A percentile compares a stretch with the other conserved stretches of the same genome.
Conservation (phyloP, 2,888 invertebrate genomes). For the Sphaerophoria taeniata region DNA sequence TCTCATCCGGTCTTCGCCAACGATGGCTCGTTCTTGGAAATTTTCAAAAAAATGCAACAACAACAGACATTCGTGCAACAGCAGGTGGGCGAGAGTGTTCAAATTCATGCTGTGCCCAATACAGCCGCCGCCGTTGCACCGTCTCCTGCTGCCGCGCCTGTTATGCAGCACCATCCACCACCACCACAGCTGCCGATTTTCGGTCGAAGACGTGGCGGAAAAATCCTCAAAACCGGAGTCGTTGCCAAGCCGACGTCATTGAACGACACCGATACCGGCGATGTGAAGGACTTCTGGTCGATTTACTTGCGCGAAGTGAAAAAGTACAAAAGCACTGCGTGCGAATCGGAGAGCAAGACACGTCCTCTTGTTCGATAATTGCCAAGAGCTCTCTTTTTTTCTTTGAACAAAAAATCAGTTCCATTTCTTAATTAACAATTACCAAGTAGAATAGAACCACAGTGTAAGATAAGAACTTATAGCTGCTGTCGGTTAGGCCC, state of each 20-base stretch:
- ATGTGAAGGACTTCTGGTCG: constrained; percentile 95
- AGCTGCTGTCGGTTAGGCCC: not conserved
- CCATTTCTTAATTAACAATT: constrained; percentile 65
- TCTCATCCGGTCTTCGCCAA: constrained; percentile 85
- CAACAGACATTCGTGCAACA: constrained; percentile 80
- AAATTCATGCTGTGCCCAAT: constrained; percentile 60
- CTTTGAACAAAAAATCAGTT: constrained; percentile 58
- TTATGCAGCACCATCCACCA: constrained; percentile 77
- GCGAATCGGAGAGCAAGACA: constrained; percentile 95
- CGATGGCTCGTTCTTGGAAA: constrained; percentile 95
- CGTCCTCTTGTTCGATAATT: constrained; percentile 94
- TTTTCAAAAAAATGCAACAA: constrained; percentile 93
- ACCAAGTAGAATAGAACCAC: not conserved
- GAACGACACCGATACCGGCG: constrained; percentile 82
- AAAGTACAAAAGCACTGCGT: constrained; percentile 95
- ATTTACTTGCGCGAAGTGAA: constrained; percentile 97
- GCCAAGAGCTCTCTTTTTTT: not conserved
- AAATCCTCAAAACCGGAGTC: constrained; percentile 94
- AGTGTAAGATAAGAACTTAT: constrained; percentile 7
- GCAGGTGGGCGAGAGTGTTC: constrained; percentile 68
- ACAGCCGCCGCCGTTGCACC: constrained; percentile 57
- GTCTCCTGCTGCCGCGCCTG: constrained; percentile 69
- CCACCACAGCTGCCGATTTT: constrained; percentile 85
- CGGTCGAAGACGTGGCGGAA: constrained; percentile 93
- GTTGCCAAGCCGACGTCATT: constrained; percentile 92